phyloP scores from a whole-genome alignment of 2,113 vertebrate genomes.

The Albula glossodonta region DNA sequence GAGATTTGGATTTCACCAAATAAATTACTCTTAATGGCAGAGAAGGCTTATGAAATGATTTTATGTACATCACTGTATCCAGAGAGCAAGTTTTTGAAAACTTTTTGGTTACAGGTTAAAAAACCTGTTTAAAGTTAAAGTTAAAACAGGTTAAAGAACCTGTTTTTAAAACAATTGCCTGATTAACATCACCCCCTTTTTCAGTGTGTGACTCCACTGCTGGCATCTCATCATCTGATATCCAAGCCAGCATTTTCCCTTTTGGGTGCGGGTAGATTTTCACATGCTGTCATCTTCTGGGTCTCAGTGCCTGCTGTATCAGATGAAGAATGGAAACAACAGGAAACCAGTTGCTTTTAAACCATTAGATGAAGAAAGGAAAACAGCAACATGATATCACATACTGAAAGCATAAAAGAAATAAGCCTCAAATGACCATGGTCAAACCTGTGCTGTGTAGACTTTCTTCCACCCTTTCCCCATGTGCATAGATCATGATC shows the following conservation, averaged over 20 bases:
- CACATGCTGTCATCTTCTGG: background rate
- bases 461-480: background rate
- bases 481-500: background rate
- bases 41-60: background rate
- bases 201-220: background rate
- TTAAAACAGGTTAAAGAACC: background rate
- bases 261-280: background rate
- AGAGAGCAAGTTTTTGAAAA: background rate
- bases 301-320: background rate
- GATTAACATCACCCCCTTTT: background rate
- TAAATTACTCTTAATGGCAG: background rate
- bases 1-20: background rate
- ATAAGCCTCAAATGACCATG: background rate
- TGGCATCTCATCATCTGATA: background rate
- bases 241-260: background rate
- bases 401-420: background rate
- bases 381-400: background rate
- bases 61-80: background rate
- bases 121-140: no score
- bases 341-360: background rate
- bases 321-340: background rate
- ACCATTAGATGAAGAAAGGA: background rate
- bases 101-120: background rate
- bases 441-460: background rate
- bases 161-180: background rate